Conservation (phyloP, 2,888 invertebrate genomes). For the Dinocampus coccinellae region DNA sequence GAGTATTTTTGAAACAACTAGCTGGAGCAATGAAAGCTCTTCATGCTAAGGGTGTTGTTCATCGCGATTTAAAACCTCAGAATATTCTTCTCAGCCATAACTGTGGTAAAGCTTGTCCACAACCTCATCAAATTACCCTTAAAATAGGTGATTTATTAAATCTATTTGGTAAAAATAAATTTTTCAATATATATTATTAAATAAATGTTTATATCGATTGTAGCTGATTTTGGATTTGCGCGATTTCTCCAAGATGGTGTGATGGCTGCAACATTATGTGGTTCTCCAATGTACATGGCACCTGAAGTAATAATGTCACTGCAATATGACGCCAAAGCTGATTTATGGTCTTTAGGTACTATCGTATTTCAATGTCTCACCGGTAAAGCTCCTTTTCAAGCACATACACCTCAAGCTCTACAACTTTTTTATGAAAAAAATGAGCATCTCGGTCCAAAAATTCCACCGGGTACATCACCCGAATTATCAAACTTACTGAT, state of each 20-base stretch:
- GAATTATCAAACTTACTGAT: constrained; percentile 89
- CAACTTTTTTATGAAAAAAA: constrained; percentile 98
- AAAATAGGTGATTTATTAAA: constrained; percentile 85
- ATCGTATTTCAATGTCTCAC: constrained; percentile 99
- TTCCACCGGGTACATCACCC: constrained; percentile 93
- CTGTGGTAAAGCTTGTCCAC: constrained; percentile 76
- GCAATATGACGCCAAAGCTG: constrained; percentile 99
- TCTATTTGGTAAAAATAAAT: neutral
- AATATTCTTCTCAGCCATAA: constrained; percentile 95
- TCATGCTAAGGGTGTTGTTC: constrained; percentile 97
- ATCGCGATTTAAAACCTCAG: constrained; percentile 99
- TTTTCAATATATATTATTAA: neutral
- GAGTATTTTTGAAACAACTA: constrained; percentile 93
- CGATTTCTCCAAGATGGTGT: constrained; percentile 98
- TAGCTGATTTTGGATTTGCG: constrained; percentile 99
- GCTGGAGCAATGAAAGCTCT: constrained; percentile 98
- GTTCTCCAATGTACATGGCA: constrained; percentile 99
- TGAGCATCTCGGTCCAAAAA: constrained; percentile 88
- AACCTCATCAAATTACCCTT: constrained; percentile 88
- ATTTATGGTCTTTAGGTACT: constrained; percentile 98
- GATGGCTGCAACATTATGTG: constrained; percentile 99
- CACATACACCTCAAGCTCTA: constrained; percentile 96
- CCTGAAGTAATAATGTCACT: constrained; percentile 99
- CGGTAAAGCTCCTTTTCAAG: constrained; percentile 98
- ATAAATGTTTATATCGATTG: constrained; percentile 51